phyloP scores from a whole-genome alignment of 35 echinoderm and acorn worm genomes.

The Ophiothrix spiculata region DNA sequence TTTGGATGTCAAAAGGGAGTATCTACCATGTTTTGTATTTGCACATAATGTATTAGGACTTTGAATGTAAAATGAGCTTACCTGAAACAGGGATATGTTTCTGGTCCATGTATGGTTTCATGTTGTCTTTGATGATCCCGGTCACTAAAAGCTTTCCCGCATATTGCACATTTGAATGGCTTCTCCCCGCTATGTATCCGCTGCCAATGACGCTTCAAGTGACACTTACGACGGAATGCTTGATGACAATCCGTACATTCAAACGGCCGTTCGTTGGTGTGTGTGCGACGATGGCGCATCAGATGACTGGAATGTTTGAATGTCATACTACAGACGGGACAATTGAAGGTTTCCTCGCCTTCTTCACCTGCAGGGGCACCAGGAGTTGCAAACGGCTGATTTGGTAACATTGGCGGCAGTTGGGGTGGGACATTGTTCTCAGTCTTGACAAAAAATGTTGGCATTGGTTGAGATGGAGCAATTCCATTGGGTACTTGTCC shows the following conservation, averaged over 20 bases:
- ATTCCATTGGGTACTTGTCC: not conserved
- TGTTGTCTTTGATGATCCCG: conserved; percentile 93
- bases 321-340: conserved; percentile 90
- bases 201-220: conserved; percentile 97
- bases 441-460: not conserved
- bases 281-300: conserved; percentile 78
- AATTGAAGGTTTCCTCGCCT: conserved; percentile 42
- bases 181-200: conserved; percentile 96
- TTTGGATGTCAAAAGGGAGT: too few species aligned
- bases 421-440: not conserved
- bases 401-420: not conserved
- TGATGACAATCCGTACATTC: conserved; percentile 92
- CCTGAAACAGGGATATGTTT: conserved; percentile 94
- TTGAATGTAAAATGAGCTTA: not conserved
- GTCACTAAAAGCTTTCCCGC: conserved; percentile 93
- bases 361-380: not conserved
- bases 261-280: conserved; percentile 90
- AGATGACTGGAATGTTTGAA: conserved; percentile 84
- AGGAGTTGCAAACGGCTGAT: not conserved
- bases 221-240: conserved; percentile 91
- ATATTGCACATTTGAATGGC: conserved; percentile 97
- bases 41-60: too few species aligned
- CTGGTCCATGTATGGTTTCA: conserved; percentile 94
- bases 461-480: not conserved
- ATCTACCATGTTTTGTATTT: too few species aligned